A percentile compares a stretch with the other conserved stretches of the same genome.
These are phyloP conservation scores for Pogonomyrmex barbatus DNA, from an alignment of 1,140 invertebrate species.

Conservation along the genomic window DNA sequence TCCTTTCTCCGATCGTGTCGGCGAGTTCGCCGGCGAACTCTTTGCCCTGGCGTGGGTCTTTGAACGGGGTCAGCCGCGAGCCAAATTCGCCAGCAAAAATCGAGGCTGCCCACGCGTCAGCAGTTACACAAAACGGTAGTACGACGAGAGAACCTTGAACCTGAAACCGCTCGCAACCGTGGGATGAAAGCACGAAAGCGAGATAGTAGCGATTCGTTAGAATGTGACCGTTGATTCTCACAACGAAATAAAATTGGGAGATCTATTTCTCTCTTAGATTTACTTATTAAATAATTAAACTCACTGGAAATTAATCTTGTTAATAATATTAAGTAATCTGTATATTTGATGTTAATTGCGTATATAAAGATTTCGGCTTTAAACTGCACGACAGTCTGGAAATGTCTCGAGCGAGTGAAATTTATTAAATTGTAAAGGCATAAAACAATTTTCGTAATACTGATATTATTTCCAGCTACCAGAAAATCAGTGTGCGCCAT, in stretches of 20 bases:
- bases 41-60: too few species aligned
- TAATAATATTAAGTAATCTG: background rate
- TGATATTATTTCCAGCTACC: constrained; percentile 64
- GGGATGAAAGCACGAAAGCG: constrained; percentile 19
- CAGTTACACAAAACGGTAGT: constrained; percentile 47
- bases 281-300: constrained; percentile 14
- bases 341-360: background rate
- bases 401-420: background rate
- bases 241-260: background rate
- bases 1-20: constrained; percentile 27
- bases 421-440: constrained; percentile 19
- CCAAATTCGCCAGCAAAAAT: constrained; percentile 60
- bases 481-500: constrained; percentile 70
- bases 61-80: constrained; percentile 50
- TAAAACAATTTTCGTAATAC: constrained; percentile 67
- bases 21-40: background rate
- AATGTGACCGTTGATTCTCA: constrained; percentile 2
- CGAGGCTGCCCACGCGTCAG: constrained; percentile 43
- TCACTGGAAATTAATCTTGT: background rate
- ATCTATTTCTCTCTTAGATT: background rate
- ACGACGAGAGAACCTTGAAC: constrained; percentile 63
- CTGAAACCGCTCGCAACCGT: constrained; percentile 64
- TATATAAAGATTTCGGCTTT: background rate
- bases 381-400: background rate
- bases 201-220: constrained; percentile 1